Percentiles rank a stretch among this genome's conserved stretches.
These are phyloP conservation scores for Galbula dea DNA, from an alignment of 2,113 vertebrate genomes.

Conservation along the genomic window DNA sequence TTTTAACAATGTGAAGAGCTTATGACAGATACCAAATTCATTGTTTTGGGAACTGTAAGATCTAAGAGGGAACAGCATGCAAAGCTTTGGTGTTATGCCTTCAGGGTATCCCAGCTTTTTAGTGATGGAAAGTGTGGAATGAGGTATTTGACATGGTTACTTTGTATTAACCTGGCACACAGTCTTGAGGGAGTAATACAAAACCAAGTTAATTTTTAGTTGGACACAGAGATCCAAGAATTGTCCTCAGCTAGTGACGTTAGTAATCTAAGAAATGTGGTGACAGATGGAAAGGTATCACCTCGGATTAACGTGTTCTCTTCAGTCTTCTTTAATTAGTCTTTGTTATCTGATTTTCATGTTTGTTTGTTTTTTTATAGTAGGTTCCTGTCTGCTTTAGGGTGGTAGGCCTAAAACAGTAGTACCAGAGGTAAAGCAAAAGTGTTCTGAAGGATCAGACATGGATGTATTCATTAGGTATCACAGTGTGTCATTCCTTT, in stretches of 20 bases:
- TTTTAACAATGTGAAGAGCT: neutral
- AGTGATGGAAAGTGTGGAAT: neutral
- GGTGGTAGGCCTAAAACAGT: neutral
- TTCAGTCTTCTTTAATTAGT: neutral
- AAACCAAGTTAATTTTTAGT: neutral
- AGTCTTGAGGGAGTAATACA: neutral
- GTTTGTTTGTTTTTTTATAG: no score
- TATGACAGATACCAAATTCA: neutral
- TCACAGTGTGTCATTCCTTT: neutral
- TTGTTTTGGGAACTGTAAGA: neutral
- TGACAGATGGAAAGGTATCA: neutral
- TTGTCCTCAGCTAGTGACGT: neutral
- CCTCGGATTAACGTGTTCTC: neutral
- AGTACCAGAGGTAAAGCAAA: neutral
- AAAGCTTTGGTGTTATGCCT: neutral
- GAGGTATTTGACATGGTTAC: neutral
- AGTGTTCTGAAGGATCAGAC: rapidly evolving
- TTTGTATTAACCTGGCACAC: neutral
- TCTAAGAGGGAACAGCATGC: neutral
- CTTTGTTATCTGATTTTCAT: neutral
- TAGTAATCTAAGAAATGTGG: neutral
- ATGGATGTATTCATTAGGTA: neutral
- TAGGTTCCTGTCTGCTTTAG: neutral
- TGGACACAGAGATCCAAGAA: neutral
- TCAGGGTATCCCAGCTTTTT: neutral